Evolutionary conservation across 2,888 invertebrate species (phyloP), one percentile per base, ranked within the genome.

Genomic region (Parthenolecanium corni): DNA sequence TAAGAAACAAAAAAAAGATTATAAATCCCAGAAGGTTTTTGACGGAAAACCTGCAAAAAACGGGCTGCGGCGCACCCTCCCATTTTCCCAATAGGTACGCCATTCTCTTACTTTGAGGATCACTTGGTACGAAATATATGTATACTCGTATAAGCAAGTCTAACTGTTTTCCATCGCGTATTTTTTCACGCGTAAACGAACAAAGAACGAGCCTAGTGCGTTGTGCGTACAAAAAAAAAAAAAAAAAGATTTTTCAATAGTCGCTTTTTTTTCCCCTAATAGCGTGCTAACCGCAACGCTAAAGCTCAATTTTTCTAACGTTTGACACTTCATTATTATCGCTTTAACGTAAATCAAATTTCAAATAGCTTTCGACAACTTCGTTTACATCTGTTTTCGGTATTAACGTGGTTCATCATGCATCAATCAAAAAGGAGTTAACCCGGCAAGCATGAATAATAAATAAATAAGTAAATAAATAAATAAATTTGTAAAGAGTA

Each of bases 291-390:
- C 61, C 61, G 38, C 61, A 61, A 61, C 61, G 61, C 40, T 49
- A 61, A 61, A 61, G 61, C 49, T 61, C 61, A 49, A 61, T 61
- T 61, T 61, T 61, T 61, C 61, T 61, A 61, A 42, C 54, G 54
- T 54, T 54, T 40, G 61, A 61, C 61, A 61, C 61, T 61, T 61
- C 61, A 61, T 61, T 61, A 61, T 61, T 61, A 61, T 61, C 61
- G 61, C 61, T 61, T 61, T 61, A 61, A 61, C 61, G 51, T 61
- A 61, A 61, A 61, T 61, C 61, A 61, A 61, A 61, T 61, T 31
- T 61, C 49, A 51, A 61, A 61, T 61, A 61, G 49, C 61, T 61
- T 61, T 61, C 49, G 61, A 61, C 61, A 61, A 51, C 61, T 47
- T 61, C 61, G 61, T 61, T 61, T 49, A 61, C 49, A 52, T 49